A percentile compares a stretch with the other conserved stretches of the same genome.
phyloP scores from a whole-genome alignment of 2,888 invertebrate species.

The Eudemis profundana region DNA sequence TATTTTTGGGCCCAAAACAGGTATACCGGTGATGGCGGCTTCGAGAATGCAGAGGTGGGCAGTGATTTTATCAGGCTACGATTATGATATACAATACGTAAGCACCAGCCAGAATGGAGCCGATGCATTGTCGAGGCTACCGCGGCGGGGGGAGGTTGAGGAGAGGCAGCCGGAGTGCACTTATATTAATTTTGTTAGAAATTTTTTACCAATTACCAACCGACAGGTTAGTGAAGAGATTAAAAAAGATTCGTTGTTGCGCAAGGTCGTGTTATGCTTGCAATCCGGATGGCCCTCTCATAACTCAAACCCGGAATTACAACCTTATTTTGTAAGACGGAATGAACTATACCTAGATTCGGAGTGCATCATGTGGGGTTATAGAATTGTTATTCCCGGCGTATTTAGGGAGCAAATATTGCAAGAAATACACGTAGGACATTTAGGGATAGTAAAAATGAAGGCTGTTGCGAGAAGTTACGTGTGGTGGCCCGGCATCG shows the following conservation, averaged over 20 bases:
- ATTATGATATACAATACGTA: slow-evolving; percentile 6
- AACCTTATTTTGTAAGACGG: background rate
- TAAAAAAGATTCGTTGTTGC: background rate
- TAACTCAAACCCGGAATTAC: background rate
- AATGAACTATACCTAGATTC: background rate
- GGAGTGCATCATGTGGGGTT: slow-evolving; percentile 5
- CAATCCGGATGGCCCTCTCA: background rate
- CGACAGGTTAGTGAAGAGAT: background rate
- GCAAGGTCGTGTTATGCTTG: background rate
- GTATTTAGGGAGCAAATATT: background rate
- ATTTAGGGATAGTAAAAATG: too few species aligned
- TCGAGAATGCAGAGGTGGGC: slow-evolving; percentile 11
- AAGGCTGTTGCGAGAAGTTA: too few species aligned
- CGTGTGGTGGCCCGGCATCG: too few species aligned
- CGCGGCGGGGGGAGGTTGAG: too few species aligned
- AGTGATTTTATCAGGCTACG: slow-evolving; percentile 7
- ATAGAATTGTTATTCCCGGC: background rate
- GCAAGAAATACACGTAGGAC: background rate
- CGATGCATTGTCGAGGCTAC: slow-evolving; percentile 6
- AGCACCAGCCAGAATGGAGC: background rate
- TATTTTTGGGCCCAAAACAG: too few species aligned
- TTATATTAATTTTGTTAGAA: background rate
- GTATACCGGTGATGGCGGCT: too few species aligned
- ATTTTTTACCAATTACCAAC: background rate
- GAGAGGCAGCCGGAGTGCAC: background rate